Base-by-base conservation (phyloP, 2,888 invertebrate genomes). In the Tiphia femorata region DNA sequence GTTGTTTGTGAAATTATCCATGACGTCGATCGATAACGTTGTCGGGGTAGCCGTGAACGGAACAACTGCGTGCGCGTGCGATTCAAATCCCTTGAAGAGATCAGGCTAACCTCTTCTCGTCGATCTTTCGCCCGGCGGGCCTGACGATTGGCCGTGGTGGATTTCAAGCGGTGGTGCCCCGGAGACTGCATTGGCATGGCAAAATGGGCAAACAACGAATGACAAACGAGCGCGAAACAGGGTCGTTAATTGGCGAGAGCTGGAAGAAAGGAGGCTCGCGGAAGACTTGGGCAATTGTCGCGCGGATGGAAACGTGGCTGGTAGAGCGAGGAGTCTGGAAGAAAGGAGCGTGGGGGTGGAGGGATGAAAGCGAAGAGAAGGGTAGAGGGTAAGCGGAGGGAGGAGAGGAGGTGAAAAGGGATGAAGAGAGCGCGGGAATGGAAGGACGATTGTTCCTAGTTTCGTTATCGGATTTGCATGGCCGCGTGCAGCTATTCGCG, bases 161-260 rank as follows among this genome's bases (percentile, higher is more conserved):
- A n/a, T 76, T 70, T 69, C 52, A 52, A 53, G 42, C 53, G 51
- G 46, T 49, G 41, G 50, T 59, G 59, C 61, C 67, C 75, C 70
- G n/a, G n/a, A n/a, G 70, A 76, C 77, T 76, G 74, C 75, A 72
- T 73, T 71, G 67, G 68, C 49, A 65, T 58, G 58, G 52, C 46
- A 62, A 37, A 64, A 67, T 62, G 46, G 64, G 68, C 62, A 75
- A 80, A 77, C 79, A 79, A n/a, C n/a, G n/a, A 79, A 80, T 79
- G 78, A 79, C 70, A 79, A 75, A 60, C 68, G 63, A 5, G 47
- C 38, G 55, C 43, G 50, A 64, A 58, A 59, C 55, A 61, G 59
- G 50, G 14, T 53, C 61, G 61, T 69, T 69, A 69, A 69, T 69
- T 68, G 64, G 55, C 57, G 53, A 52, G 56, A 52, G 40, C 49